Evolutionary conservation across 1,140 invertebrate species (phyloP), one percentile per base, ranked within the genome.

Genomic region (Streblospio benedicti): DNA sequence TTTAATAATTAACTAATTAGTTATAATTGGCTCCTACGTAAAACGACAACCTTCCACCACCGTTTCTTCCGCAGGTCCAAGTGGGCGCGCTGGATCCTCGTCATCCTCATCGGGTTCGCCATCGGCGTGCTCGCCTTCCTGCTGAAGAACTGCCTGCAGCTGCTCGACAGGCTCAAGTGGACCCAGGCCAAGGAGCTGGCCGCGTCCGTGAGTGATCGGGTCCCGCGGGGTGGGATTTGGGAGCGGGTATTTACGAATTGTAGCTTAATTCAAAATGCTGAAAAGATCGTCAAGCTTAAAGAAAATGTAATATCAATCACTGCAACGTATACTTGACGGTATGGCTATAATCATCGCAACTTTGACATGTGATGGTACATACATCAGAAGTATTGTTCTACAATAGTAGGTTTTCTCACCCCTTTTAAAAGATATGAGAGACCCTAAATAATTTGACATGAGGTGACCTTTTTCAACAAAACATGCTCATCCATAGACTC

Each of bases 31-130:
- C n/a, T n/a, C n/a, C n/a, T n/a, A n/a, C n/a, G n/a, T n/a, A n/a
- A n/a, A n/a, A n/a, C n/a, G n/a, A n/a, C n/a, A n/a, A n/a, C n/a
- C n/a, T n/a, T n/a, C n/a, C n/a, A n/a, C n/a, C n/a, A n/a, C n/a
- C n/a, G n/a, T n/a, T n/a, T n/a, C n/a, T n/a, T n/a, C n/a, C n/a
- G n/a, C n/a, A n/a, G n/a, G n/a, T n/a, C n/a, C n/a, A n/a, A 60
- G 23, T 4, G 27, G 3, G 58, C 52, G 32, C 9, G 50, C 1
- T 60, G 58, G 58, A 53, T 60, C 18, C 33, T 60, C 18, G 28
- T 41, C 2, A 43, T 54, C 23, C 31, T 60, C 9, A 60, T 60
- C 47, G 58, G 58, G 18, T 25, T 60, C 31, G 33, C n/a, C 6
- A 49, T 45, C 16, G 58, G 58, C 1, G 27, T 60, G 4, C 14